Evolutionary conservation across 2,113 vertebrate genomes (phyloP).

Genomic region (Pangasianodon hypophthalmus): DNA sequence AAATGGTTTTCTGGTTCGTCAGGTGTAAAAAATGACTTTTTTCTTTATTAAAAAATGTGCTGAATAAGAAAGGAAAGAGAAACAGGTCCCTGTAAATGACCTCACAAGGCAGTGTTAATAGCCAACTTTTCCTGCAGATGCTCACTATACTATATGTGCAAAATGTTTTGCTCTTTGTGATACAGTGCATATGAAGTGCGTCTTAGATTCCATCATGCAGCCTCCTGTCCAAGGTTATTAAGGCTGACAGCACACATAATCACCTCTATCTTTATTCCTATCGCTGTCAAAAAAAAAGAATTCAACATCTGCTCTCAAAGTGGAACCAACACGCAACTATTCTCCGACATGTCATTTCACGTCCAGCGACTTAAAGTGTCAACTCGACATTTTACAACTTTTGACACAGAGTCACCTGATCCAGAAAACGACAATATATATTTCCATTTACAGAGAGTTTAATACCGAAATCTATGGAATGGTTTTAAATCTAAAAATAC

Average conservation of each 20-base stretch:
- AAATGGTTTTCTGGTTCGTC: slow-evolving; percentile 44
- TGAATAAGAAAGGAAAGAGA: slow-evolving; percentile 31
- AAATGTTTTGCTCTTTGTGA: background rate
- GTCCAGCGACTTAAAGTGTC: background rate
- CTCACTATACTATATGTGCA: background rate
- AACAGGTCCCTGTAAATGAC: slow-evolving; percentile 65
- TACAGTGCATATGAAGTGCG: background rate
- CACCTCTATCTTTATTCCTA: slow-evolving; percentile 43
- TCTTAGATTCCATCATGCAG: background rate
- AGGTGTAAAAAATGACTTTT: slow-evolving; percentile 18
- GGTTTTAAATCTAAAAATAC: background rate
- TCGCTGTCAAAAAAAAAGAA: slow-evolving; percentile 41
- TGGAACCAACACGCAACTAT: slow-evolving; percentile 39
- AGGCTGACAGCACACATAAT: slow-evolving; percentile 42
- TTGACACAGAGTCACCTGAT: slow-evolving; percentile 18
- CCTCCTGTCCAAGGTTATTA: slow-evolving; percentile 25
- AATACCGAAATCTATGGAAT: background rate
- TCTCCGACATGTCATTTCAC: slow-evolving; percentile 26
- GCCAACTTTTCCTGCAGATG: background rate
- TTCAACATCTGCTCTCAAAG: slow-evolving; percentile 42
- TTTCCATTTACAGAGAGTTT: background rate
- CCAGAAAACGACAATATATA: background rate
- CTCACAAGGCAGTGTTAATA: slow-evolving; percentile 36
- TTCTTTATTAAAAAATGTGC: background rate
- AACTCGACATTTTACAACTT: background rate